Percentiles rank a stretch among this genome's conserved stretches.
These are phyloP conservation scores for Metalampra italica DNA, from an alignment of 2,888 invertebrate species.

Conservation along the genomic window DNA sequence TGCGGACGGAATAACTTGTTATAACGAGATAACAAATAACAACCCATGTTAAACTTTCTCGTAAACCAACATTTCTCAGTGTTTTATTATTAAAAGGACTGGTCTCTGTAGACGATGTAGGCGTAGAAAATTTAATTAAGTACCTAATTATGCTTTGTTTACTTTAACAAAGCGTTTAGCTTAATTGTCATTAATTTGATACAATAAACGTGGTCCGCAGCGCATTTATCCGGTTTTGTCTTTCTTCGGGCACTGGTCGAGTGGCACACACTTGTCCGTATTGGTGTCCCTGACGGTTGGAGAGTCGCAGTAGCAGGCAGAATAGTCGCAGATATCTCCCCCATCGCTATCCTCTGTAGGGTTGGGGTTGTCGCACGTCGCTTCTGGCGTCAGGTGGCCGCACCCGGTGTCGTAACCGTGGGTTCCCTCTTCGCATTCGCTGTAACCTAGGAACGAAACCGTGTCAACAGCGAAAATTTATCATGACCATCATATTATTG, in stretches of 20 bases:
- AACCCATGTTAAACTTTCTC: no score
- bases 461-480: not conserved
- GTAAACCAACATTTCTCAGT: no score
- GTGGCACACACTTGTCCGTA: slow-evolving; percentile 34
- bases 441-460: slow-evolving; percentile 21
- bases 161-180: no score
- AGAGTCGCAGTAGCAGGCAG: slow-evolving; percentile 35
- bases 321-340: slow-evolving; percentile 28
- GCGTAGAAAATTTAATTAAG: no score
- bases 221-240: no score
- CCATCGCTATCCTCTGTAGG: slow-evolving; percentile 21
- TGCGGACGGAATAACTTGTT: no score
- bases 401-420: slow-evolving; percentile 39
- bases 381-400: slow-evolving; percentile 29
- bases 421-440: slow-evolving; percentile 35
- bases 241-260: slow-evolving; percentile 40
- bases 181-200: no score
- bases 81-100: no score
- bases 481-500: not conserved
- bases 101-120: no score
- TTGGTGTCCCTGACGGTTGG: slow-evolving; percentile 42
- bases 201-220: no score
- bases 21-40: no score
- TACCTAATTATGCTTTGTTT: no score
- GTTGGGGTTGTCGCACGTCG: slow-evolving; percentile 44